Evolutionary conservation across 2,113 vertebrate species (phyloP), one percentile per base, ranked within the genome.

Genomic region (Edolisoma coerulescens): DNA sequence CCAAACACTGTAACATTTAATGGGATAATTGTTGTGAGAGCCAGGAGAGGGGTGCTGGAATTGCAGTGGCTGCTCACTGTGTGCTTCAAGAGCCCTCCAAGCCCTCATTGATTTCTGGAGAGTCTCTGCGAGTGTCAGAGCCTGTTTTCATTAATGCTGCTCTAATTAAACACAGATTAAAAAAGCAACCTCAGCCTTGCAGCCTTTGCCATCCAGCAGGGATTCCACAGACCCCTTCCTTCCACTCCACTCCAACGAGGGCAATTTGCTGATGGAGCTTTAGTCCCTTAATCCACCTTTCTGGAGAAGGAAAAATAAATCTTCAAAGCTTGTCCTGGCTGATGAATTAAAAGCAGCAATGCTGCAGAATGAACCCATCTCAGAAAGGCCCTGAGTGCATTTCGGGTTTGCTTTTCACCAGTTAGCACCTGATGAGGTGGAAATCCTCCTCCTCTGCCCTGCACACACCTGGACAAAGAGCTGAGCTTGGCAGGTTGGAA

Each of bases 251-350:
- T 59, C 88, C 89, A 83, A 12, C 32, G 27, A 76, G 32, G 44
- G 54, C 54, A 71, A 50, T 95, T 96, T 85, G 61, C 71, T 90
- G 93, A 79, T 65, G 60, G 53, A 79, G 77, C 52, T 95, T 93
- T 68, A 84, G 84, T 12, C 42, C 49, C 35, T 82, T 92, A 95
- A 96, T 93, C 89, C 65, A 87, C 81, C 87, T 76, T 89, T 56
- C 80, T 44, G 65, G 9, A 70, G 22, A 15, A n/a, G 45, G 7
- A 35, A 84, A 24, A 35, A 28, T 1, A 49, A 76, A 33, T 10
- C 82, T 84, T 78, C 83, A 92, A 81, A 96, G 92, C 92, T 50
- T 76, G 56, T 65, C 35, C 18, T n/a, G 52, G 35, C 10, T 68
- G 69, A 88, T 90, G 86, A 82, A 94, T 68, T 45, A 60, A 52